These are phyloP conservation scores for Eulemur rubriventer DNA, from an alignment of 2,797 vertebrate species.

Conservation along the genomic window DNA sequence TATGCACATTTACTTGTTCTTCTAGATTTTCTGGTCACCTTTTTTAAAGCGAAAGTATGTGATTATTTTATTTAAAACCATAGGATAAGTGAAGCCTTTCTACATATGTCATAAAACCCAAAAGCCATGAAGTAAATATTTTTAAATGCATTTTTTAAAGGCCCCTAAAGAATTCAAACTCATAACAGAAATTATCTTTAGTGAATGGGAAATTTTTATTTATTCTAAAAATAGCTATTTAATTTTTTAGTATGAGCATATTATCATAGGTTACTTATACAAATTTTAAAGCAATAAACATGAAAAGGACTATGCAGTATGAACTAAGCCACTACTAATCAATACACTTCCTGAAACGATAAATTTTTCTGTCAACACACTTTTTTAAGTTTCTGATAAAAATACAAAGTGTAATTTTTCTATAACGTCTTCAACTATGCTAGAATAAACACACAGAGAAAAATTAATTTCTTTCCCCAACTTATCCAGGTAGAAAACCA, in stretches of 20 bases:
- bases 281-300: constrained; percentile 12
- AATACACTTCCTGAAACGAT: neutral
- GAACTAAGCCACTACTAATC: neutral
- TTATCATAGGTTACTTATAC: neutral
- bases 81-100: neutral
- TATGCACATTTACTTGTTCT: neutral
- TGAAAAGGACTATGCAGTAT: neutral
- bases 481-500: neutral
- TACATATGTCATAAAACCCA: neutral
- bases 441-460: constrained; percentile 14
- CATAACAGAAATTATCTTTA: neutral
- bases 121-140: neutral
- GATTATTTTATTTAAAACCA: constrained; percentile 17
- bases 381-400: constrained; percentile 29
- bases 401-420: neutral
- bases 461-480: neutral
- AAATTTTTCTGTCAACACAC: neutral
- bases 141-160: neutral
- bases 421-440: constrained; percentile 10
- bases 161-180: neutral
- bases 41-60: neutral
- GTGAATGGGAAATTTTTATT: neutral
- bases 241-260: neutral
- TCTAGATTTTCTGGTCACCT: neutral
- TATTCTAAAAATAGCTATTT: neutral